Base-by-base conservation (phyloP, 1,140 invertebrate genomes). In the Drosophila seguyi region DNA sequence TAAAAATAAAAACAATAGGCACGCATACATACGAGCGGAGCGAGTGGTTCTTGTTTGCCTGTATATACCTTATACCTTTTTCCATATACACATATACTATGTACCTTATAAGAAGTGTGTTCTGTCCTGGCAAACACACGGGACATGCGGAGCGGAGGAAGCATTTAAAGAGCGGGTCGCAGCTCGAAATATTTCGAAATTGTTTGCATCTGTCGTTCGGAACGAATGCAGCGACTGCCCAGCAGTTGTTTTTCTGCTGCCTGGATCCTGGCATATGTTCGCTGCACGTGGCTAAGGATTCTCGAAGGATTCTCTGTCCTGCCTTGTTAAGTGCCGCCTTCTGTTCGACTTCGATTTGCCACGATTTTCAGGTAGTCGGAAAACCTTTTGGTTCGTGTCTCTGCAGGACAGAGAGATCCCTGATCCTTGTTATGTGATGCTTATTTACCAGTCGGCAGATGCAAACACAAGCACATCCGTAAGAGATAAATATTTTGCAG, bases 141-240 rank as follows among this genome's bases (percentile, higher is more conserved):
- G 58, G 61, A 68, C 63, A 71, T 47, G 57, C 39, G 14, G n/a
- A 52, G 52, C 22, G 56, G 36, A 36, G 67, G 42, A 39, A 74
- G 53, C 67, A 44, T 67, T 67, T 67, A 18, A 36, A 67, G 66
- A 67, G 66, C 65, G 65, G 60, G 60, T 71, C 27, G 42, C 36
- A 41, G 44, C 20, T 41, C 44, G 45, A 60, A 74, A 45, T 18
- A 50, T 29, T 27, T 53, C 39, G 55, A 60, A 66, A 75, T 76
- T 38, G 62, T 76, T 76, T 77, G 74, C 74, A 76, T 76, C 74
- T 76, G 74, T 67, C 74, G 74, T 36, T 75, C 22, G 39, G 31
- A 56, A 47, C 18, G 29, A 67, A 71, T 67, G 67, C 62, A 69
- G 61, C 61, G 39, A 27, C 48, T 44, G 42, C 59, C 59, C 65